Evolutionary conservation across 2,888 invertebrate genomes (phyloP).

Genomic region (Caenorhabditis sp.): DNA sequence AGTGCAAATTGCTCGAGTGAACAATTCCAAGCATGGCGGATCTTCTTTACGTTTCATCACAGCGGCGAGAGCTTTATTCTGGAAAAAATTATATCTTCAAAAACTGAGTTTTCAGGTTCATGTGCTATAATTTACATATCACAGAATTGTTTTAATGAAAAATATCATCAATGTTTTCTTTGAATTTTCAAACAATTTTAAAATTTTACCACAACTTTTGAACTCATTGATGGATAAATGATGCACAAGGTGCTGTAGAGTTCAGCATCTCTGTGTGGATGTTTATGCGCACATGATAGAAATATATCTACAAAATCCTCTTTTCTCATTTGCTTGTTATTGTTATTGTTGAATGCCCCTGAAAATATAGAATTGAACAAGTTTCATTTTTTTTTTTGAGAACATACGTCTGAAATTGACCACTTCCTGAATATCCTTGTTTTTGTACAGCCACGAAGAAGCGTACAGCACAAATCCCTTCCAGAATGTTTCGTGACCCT

Average conservation of each 20-base stretch:
- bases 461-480: not conserved
- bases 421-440: not conserved
- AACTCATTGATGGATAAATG: not conserved
- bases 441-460: not conserved
- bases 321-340: not conserved
- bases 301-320: not conserved
- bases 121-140: no score
- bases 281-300: not conserved
- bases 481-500: not conserved
- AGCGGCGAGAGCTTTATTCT: slow-evolving; percentile 1
- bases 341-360: not conserved
- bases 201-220: slow-evolving; percentile 2
- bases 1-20: not conserved
- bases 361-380: not conserved
- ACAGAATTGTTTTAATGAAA: no score
- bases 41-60: not conserved
- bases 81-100: not conserved
- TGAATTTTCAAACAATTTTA: no score
- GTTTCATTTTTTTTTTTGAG: not conserved
- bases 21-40: not conserved
- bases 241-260: not conserved
- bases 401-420: not conserved
- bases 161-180: no score
- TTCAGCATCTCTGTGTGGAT: not conserved
- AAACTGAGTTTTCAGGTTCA: not conserved